A percentile compares a stretch with the other conserved stretches of the same genome.
Conservation (phyloP, 2,797 vertebrate genomes). For the Xerus rutilus region DNA sequence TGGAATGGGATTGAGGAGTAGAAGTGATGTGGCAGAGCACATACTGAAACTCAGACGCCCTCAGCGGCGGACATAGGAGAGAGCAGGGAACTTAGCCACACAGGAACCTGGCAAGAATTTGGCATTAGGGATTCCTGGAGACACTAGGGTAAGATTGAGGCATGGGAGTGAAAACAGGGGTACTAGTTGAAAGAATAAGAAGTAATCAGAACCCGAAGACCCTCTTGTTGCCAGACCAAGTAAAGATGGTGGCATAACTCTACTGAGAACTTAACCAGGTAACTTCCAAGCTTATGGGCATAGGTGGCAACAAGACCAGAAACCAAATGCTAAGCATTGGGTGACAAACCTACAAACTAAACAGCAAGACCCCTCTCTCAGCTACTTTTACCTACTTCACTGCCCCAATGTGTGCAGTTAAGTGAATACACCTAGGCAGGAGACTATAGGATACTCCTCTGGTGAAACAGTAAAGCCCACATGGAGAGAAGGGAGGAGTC, state of each 20-base stretch:
- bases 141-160: not conserved
- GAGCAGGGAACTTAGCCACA: not conserved
- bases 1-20: not conserved
- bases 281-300: conserved; percentile 1
- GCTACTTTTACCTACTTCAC: not conserved
- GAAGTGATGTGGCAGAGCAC: not conserved
- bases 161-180: not conserved
- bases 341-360: not conserved
- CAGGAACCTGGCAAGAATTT: not conserved
- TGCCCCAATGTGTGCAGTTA: not conserved
- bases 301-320: not conserved
- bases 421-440: not conserved
- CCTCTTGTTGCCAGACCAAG: not conserved
- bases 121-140: not conserved
- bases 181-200: not conserved
- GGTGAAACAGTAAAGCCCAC: not conserved
- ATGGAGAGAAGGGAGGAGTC: rapidly evolving
- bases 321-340: not conserved
- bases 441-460: not conserved
- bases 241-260: not conserved
- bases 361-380: not conserved
- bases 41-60: not conserved
- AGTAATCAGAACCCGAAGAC: not conserved
- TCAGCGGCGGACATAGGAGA: not conserved
- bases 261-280: not conserved